Percentiles rank a stretch among this genome's conserved stretches.
Evolutionary conservation across 2,113 vertebrate species (phyloP).

Genomic region (Lasiurus borealis): DNA sequence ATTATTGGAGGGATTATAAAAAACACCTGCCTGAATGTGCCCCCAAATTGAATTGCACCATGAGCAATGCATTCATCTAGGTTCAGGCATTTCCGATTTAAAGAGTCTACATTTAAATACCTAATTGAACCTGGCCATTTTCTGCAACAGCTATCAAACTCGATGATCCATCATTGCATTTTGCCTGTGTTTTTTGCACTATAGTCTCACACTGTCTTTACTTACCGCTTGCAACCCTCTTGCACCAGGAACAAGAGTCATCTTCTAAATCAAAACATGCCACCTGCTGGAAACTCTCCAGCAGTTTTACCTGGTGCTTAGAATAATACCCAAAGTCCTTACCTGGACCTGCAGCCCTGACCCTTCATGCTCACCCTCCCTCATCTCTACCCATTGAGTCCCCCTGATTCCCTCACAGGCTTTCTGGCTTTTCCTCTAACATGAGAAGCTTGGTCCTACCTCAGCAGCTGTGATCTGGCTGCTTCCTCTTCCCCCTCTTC

Average conservation of each 20-base stretch:
- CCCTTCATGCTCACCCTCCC: too few relatives aligned
- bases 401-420: rapidly evolving
- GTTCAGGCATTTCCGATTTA: constrained; percentile 48
- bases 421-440: background rate
- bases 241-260: background rate
- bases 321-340: background rate
- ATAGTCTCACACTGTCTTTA: background rate
- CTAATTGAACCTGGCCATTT: background rate
- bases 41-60: constrained; percentile 40
- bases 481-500: background rate
- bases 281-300: background rate
- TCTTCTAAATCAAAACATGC: background rate
- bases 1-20: constrained; percentile 59
- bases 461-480: background rate
- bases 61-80: constrained; percentile 61
- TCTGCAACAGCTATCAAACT: background rate
- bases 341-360: background rate
- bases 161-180: background rate
- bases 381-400: background rate
- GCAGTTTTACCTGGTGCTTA: background rate
- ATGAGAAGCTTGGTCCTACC: background rate
- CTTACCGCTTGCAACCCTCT: background rate
- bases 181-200: background rate
- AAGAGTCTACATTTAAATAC: constrained; percentile 44
- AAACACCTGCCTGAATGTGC: constrained; percentile 54